These are phyloP conservation scores for Dromius quadrimaculatus DNA, from an alignment of 2,888 invertebrate genomes.

Conservation along the genomic window DNA sequence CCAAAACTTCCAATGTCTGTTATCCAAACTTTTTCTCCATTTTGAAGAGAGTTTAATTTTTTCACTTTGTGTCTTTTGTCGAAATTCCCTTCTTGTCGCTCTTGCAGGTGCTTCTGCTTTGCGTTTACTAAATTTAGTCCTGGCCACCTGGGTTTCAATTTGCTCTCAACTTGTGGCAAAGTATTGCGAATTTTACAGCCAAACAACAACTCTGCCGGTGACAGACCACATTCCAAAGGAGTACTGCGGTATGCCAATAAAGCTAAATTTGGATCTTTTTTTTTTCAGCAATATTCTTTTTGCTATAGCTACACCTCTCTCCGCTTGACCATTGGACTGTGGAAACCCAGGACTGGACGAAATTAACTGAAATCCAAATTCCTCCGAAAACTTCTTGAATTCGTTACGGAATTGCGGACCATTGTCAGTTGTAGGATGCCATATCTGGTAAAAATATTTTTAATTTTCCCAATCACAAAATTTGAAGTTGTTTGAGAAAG, in stretches of 20 bases:
- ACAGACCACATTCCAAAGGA: slow-evolving; percentile 1
- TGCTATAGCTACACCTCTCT: background rate
- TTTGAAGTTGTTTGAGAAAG: background rate
- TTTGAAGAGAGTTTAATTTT: too few species aligned
- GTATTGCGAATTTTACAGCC: background rate
- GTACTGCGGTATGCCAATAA: background rate
- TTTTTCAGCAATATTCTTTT: background rate
- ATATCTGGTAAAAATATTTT: background rate
- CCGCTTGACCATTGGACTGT: background rate
- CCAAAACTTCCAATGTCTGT: too few species aligned
- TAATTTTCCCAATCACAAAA: background rate
- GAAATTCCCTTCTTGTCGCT: too few species aligned
- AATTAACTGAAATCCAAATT: background rate
- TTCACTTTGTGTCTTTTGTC: too few species aligned
- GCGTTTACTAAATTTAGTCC: too few species aligned
- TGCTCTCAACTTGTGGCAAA: too few species aligned
- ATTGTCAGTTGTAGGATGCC: background rate
- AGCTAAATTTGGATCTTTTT: background rate
- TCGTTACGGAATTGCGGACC: background rate
- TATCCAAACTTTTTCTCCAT: too few species aligned
- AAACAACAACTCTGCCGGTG: slow-evolving; percentile 3
- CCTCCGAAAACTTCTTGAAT: background rate
- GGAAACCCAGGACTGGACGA: background rate
- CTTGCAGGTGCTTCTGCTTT: too few species aligned
- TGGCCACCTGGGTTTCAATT: too few species aligned